Evolutionary conservation across 1,140 invertebrate species (phyloP), one percentile per base, ranked within the genome.

Genomic region (Adelges cooleyi): DNA sequence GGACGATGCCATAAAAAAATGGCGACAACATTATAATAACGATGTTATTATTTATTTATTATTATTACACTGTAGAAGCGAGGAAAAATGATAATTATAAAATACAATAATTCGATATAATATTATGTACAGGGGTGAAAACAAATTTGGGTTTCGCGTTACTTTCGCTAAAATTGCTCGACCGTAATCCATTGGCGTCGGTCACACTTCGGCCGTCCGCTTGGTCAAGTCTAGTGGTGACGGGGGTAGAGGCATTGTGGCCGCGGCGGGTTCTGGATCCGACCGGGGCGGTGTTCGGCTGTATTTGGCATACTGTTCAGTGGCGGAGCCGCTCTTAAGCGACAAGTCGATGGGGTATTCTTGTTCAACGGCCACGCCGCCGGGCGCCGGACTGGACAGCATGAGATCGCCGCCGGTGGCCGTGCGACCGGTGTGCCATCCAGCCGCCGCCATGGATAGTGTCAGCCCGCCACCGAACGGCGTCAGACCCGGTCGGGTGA

Each of bases 301-400:
- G 42, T 48, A 62, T 42, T 62, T 65, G 20, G 68, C 66, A 38
- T 53, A 67, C 17, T 54, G 10, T 46, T 42, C 2, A 51, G 27
- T 5, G 17, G 66, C 38, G 0, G 69, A 59, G 4, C 66, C 66
- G 1, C 73, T 70, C 22, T 75, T 74, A 1, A 80, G 68, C 48
- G 78, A 79, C 11, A 90, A 75, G 73, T 90, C 87, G 56, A 90
- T 89, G 1, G 86, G 87, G 68, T 86, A 81, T 13, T 88, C 84
- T 59, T 80, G 77, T 25, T 81, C 75, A 18, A 82, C 75, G 1
- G 82, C 81, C 0, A 82, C 74, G 2, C 81, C 81, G 0, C 79
- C 81, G 0, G 81, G 79, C 11, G 80, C 80, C 3, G 81, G 82
- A 20, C 81, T 82, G 62, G 80, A 80, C 11, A 82, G 72, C 0